Evolutionary conservation across 2,797 vertebrate genomes (phyloP).

Genomic region (Melanotaenia boesemani): DNA sequence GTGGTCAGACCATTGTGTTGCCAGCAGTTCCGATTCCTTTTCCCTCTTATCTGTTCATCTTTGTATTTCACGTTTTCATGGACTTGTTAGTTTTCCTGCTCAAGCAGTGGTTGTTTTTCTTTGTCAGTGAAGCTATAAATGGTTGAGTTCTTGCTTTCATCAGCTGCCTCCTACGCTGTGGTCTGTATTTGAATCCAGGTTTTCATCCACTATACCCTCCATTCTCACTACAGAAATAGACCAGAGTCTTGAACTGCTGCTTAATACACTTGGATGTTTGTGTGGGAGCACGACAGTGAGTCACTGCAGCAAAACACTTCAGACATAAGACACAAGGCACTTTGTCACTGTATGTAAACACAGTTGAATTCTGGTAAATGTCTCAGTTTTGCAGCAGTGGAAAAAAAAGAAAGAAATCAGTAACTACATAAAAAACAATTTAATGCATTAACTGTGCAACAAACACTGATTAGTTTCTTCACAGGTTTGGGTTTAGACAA

Average conservation of each 20-base stretch:
- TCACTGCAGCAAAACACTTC: neutral
- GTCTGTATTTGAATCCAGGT: no score
- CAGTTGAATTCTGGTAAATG: slow-evolving; percentile 1
- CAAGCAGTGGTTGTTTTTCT: no score
- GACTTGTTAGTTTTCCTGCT: no score
- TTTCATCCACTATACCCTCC: neutral
- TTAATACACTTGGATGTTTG: slow-evolving; percentile 15
- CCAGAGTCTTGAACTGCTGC: neutral
- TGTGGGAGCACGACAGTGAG: slow-evolving; percentile 18
- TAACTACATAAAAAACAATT: neutral
- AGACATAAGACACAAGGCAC: neutral
- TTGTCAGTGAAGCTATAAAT: no score
- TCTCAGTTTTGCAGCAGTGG: neutral
- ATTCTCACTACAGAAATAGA: neutral
- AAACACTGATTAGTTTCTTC: no score
- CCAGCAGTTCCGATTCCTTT: no score
- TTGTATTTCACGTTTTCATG: no score
- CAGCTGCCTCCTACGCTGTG: no score
- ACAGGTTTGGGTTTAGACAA: no score
- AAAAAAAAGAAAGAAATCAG: neutral
- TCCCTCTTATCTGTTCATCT: no score
- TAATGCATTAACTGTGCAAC: neutral
- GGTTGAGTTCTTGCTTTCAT: no score
- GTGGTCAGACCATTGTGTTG: no score
- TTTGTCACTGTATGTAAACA: neutral